Conservation (phyloP, 1,140 invertebrate genomes). For the Polyergus mexicanus region DNA sequence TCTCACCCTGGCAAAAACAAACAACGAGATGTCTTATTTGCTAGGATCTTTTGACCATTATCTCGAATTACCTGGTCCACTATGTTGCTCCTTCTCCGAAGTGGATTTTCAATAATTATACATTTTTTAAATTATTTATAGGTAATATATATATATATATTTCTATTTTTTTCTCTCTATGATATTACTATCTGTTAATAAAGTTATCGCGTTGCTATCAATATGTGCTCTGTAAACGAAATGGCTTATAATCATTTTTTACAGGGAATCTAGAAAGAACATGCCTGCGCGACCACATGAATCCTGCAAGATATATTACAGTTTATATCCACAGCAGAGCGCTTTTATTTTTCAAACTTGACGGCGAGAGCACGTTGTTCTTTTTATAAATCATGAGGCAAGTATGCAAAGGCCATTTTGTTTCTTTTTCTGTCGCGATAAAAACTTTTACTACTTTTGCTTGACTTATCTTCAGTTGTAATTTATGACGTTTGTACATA, state of each 20-base stretch:
- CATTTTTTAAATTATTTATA: background rate
- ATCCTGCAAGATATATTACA: background rate
- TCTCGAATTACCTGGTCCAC: no score
- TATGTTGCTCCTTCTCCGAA: no score
- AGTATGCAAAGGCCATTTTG: background rate
- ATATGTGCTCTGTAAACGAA: background rate
- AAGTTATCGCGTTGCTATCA: background rate
- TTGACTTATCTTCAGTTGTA: background rate
- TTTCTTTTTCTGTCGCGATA: background rate
- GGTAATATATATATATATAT: background rate
- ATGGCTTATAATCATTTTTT: background rate
- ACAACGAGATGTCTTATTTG: background rate
- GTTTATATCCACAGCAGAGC: background rate
- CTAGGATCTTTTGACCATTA: background rate
- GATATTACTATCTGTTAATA: background rate
- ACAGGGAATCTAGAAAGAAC: background rate
- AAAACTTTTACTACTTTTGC: no score
- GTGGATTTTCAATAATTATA: no score
- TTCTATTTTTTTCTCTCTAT: background rate
- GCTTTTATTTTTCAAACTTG: slow-evolving; percentile 25
- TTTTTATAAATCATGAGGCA: slow-evolving; percentile 14
- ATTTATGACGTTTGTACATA: background rate
- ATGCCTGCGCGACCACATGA: background rate
- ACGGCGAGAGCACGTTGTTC: background rate
- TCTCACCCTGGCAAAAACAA: background rate